phyloP scores from a whole-genome alignment of 2,888 invertebrate species.

The Empis livida region DNA sequence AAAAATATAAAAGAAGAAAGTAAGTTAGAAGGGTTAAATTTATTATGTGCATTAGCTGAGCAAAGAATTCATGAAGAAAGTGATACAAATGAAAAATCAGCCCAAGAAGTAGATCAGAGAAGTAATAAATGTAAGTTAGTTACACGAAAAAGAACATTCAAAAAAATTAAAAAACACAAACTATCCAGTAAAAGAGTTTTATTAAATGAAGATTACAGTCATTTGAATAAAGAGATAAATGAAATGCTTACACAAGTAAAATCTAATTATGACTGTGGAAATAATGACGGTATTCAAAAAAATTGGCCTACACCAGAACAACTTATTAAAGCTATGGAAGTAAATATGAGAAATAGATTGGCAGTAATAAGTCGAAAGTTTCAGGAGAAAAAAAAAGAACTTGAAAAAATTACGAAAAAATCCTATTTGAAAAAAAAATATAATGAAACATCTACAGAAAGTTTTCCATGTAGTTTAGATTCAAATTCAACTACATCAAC shows the following conservation, averaged over 20 bases:
- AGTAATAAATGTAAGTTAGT: constrained; percentile 18
- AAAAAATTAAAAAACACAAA: background rate
- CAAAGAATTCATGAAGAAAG: constrained; percentile 69
- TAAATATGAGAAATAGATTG: constrained; percentile 67
- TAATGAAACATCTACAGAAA: too few relatives aligned
- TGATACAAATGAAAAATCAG: constrained; percentile 15
- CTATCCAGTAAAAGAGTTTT: background rate
- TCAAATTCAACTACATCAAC: too few relatives aligned
- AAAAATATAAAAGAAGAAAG: constrained; percentile 21
- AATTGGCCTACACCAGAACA: constrained; percentile 40
- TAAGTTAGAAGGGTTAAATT: constrained; percentile 51
- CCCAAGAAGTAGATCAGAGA: constrained; percentile 17
- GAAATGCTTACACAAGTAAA: constrained; percentile 13
- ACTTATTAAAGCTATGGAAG: constrained; percentile 59
- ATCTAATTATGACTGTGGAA: constrained; percentile 14
- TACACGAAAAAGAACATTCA: background rate
- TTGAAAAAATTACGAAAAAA: constrained; percentile 47
- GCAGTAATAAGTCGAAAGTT: constrained; percentile 72
- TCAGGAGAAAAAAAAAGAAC: constrained; percentile 69
- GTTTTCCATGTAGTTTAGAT: too few relatives aligned
- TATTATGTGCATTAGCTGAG: constrained; percentile 73
- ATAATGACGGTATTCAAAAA: background rate
- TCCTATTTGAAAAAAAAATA: too few relatives aligned
- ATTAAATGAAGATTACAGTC: constrained; percentile 1
- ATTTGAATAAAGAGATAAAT: constrained; percentile 7